Percentiles rank a stretch among this genome's conserved stretches.
phyloP scores from a whole-genome alignment of 2,797 vertebrate genomes.

The Anas acuta region DNA sequence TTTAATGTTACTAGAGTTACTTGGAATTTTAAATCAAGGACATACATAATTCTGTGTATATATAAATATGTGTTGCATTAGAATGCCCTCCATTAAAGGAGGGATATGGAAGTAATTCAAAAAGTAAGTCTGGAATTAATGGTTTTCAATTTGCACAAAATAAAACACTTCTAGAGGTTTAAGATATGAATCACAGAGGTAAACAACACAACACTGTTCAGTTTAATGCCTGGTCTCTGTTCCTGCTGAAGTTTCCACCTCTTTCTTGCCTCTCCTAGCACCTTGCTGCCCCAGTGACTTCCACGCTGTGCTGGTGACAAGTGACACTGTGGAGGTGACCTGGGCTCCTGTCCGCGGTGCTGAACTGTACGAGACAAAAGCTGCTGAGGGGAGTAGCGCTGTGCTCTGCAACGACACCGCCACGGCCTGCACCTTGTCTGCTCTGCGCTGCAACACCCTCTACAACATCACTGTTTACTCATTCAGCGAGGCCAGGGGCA shows the following conservation, averaged over 20 bases:
- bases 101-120: background rate
- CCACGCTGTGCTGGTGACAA: constrained; percentile 75
- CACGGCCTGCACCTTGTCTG: constrained; percentile 85
- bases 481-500: constrained; percentile 86
- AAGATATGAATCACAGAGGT: accelerated
- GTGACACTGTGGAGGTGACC: constrained; percentile 84
- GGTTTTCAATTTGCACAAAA: background rate
- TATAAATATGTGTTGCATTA: background rate
- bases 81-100: background rate
- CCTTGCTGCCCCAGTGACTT: constrained; percentile 88
- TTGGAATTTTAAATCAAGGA: background rate
- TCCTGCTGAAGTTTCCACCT: background rate
- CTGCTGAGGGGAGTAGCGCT: constrained; percentile 53
- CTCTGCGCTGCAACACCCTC: constrained; percentile 83
- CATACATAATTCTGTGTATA: background rate
- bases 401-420: constrained; percentile 87
- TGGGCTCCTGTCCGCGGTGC: constrained; percentile 87
- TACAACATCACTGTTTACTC: constrained; percentile 86
- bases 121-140: background rate
- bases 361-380: constrained; percentile 86
- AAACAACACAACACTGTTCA: accelerated
- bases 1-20: background rate
- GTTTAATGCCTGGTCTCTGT: background rate
- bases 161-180: background rate
- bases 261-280: constrained; percentile 74